phyloP scores from a whole-genome alignment of 2,888 invertebrate genomes.

The Keiferia lycopersicella region DNA sequence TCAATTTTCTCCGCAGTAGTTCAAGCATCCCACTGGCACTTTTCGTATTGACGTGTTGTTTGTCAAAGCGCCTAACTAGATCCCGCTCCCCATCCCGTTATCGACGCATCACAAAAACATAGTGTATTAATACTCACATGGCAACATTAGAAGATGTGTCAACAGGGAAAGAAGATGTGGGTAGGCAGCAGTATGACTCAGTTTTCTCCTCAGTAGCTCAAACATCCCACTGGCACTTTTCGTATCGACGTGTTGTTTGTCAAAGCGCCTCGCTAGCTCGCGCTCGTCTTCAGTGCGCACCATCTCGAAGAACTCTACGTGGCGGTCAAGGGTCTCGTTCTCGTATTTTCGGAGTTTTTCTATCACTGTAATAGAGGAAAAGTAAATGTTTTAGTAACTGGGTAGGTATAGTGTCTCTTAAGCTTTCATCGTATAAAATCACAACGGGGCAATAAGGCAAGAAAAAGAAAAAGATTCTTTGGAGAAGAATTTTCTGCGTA shows the following conservation, averaged over 20 bases:
- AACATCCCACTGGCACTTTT: slow-evolving; percentile 97
- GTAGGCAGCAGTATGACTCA: slow-evolving; percentile 95
- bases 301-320: slow-evolving; percentile 99
- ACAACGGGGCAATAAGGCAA: too few species aligned
- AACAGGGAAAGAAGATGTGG: slow-evolving; percentile 95
- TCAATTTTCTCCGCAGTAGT: slow-evolving; percentile 91
- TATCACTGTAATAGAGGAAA: slow-evolving; percentile 81
- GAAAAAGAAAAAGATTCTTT: too few species aligned
- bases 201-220: slow-evolving; percentile 91
- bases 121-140: slow-evolving; percentile 53
- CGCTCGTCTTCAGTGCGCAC: slow-evolving; percentile 98
- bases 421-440: too few species aligned
- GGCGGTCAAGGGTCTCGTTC: slow-evolving; percentile 96
- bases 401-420: too few species aligned
- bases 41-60: slow-evolving; percentile 96
- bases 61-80: slow-evolving; percentile 93
- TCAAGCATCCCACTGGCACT: slow-evolving; percentile 97
- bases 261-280: slow-evolving; percentile 94
- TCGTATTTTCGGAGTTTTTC: slow-evolving; percentile 95
- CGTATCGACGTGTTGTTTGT: slow-evolving; percentile 95
- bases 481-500: too few species aligned
- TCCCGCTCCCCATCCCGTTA: slow-evolving; percentile 86
- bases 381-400: background rate
- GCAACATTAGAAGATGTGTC: slow-evolving; percentile 92
- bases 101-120: too few species aligned